Base-by-base conservation (phyloP, 2,888 invertebrate genomes). In the Chorisops tibialis region DNA sequence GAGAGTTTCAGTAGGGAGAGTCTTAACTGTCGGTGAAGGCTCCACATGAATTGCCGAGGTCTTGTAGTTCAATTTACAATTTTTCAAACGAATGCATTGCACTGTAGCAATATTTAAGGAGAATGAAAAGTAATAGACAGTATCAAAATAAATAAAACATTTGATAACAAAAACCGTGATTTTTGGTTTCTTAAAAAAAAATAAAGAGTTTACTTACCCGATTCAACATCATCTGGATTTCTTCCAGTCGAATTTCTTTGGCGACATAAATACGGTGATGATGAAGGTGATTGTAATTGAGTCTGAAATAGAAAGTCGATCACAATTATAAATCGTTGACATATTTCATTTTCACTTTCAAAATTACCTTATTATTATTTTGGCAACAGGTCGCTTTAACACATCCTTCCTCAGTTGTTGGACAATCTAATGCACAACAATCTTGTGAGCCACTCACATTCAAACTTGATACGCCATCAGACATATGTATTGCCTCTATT, bases 311-410 rank as follows among this genome's bases (percentile, higher is more conserved):
- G 19, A 50, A 59, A 21, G 59, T 35, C 41, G 43, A 51, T 41
- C 21, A 51, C n/a, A 24, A 19, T 49, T 38, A 37, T 50, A 51
- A 50, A 22, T 3, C 30, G 22, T n/a, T 47, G 14, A 4, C 4
- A 47, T 18, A 12, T 49, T 21, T 21, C 22, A 12, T 21, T 14
- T 49, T 22, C 30, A 9, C 5, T 30, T 30, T 1, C 30, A 2
- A 30, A 30, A 7, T n/a, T 63, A 76, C 75, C 74, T 77, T 77
- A 65, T 76, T 78, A 69, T 76, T 77, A 65, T 75, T 78, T 72
- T 79, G 79, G 68, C 94, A 94, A 75, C 94, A 94, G 3, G 93
- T 94, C 39, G 91, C 91, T 72, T 89, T 87, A 69, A 89, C 88
- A 75, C 94, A 94, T 30, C 89, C 84, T 70, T 85, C 84, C 70